Evolutionary conservation across 2,888 invertebrate species (phyloP).

Genomic region (Ichneumoninae sp.): DNA sequence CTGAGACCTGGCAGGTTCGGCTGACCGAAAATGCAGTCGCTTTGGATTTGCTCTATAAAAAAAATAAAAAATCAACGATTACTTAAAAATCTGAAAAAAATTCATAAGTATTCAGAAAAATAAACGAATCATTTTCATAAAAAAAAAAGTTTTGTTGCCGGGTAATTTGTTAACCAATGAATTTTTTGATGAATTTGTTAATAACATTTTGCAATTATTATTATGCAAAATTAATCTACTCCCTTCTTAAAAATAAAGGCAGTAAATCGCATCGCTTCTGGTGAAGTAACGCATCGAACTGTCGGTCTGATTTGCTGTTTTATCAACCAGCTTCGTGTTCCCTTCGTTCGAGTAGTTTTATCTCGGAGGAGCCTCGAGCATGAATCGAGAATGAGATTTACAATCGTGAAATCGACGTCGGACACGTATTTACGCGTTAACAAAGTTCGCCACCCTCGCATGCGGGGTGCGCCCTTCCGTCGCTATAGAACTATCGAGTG

Average conservation of each 20-base stretch:
- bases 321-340: background rate
- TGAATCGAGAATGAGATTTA: conserved; percentile 7
- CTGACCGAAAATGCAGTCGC: no score
- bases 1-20: no score
- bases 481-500: conserved; percentile 70
- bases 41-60: no score
- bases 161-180: no score
- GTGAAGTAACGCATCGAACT: background rate
- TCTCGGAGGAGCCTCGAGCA: background rate
- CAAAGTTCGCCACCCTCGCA: conserved; percentile 29
- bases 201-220: no score
- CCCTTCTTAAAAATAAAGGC: background rate
- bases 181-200: no score
- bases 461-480: conserved; percentile 24
- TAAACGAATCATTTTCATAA: no score
- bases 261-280: background rate
- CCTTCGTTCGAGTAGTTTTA: background rate
- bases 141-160: no score
- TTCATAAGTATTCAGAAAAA: no score
- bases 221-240: no score
- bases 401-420: conserved; percentile 15
- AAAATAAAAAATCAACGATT: no score
- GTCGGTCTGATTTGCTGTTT: background rate
- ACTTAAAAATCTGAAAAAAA: no score
- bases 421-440: conserved; percentile 31